Evolutionary conservation across 2,797 vertebrate genomes (phyloP), one percentile per base, ranked within the genome.

Genomic region (Anguilla pacifica): DNA sequence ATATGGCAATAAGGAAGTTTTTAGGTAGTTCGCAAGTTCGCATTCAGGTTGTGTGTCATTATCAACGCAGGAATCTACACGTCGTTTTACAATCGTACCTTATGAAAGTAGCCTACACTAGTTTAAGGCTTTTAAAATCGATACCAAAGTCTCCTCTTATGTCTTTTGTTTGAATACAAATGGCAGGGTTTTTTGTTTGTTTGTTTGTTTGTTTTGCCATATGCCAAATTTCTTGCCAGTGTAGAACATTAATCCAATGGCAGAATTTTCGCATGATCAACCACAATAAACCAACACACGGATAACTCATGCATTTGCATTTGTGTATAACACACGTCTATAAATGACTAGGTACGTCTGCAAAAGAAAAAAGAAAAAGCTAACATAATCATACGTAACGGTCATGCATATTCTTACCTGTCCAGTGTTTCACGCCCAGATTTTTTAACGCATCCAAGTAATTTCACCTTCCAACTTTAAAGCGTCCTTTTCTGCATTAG

Each of bases 391-490:
- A 22, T 22, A 35, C 11, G 83, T 46, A 59, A 53, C 19, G 9
- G 39, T 46, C 25, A 70, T 39, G 22, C n/a, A 28, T 39, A 57
- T 70, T 57, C 91, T 53, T 89, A 92, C 91, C 91, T 67, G 87
- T 89, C 55, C 87, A 64, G 67, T 82, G 53, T 86, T 25, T 67
- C 59, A n/a, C 86, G 49, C 49, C 88, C 43, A 82, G 64, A 85
- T 87, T 87, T 43, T 79, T 86, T 55, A 53, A 11, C 19, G 28
- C 51, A 87, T 86, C 55, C 22, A 46, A 55, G 81, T 31, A 17
- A 72, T 39, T 35, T 49, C 70, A 15, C 64, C 43, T n/a, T 51
- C 28, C 11, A 77, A 67, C 79, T 89, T 89, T 81, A 84, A 90
- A 84, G 43, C 86, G 46, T 67, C 70, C 83, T 49, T 74, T 88